phyloP scores from a whole-genome alignment of 2,113 vertebrate species.

The Zosterops hypoxanthus region DNA sequence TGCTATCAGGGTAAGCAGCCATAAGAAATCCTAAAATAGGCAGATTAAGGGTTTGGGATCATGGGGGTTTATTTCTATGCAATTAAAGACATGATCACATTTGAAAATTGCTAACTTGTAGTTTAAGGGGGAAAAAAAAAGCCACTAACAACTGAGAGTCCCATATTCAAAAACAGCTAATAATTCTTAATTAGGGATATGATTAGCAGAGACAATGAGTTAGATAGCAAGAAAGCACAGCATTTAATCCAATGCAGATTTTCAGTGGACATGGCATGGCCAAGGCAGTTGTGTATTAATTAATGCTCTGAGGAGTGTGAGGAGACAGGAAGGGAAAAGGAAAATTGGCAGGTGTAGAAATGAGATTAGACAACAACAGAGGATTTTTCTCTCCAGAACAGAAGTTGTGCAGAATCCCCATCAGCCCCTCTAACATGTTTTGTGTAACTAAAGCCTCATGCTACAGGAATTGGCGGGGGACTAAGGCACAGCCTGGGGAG shows the following conservation, averaged over 20 bases:
- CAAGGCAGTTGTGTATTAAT: constrained; percentile 55
- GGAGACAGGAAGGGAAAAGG: neutral
- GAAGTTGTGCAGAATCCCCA: neutral
- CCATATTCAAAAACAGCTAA: constrained; percentile 24
- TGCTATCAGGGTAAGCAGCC: constrained; percentile 45
- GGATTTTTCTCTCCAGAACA: constrained; percentile 1
- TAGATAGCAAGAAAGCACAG: neutral
- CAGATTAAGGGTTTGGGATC: constrained; percentile 61
- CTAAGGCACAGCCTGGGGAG: neutral
- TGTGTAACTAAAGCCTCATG: neutral
- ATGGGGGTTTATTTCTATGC: constrained; percentile 47
- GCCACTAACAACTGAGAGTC: neutral
- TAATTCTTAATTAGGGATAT: constrained; percentile 48
- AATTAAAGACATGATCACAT: constrained; percentile 46
- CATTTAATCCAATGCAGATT: constrained; percentile 38
- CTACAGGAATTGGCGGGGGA: neutral
- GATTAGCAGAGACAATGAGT: constrained; percentile 63
- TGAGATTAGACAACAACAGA: constrained; percentile 57
- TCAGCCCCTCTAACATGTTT: neutral
- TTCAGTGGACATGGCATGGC: constrained; percentile 8
- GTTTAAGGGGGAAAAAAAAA: neutral
- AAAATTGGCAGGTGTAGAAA: constrained; percentile 68
- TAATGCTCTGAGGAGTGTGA: constrained; percentile 33
- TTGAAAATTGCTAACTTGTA: constrained; percentile 43
- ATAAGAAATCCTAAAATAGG: constrained; percentile 57